Percentiles rank a stretch among this genome's conserved stretches.
These are phyloP conservation scores for Poeciliopsis turneri DNA, from an alignment of 2,797 vertebrate genomes.

Conservation along the genomic window DNA sequence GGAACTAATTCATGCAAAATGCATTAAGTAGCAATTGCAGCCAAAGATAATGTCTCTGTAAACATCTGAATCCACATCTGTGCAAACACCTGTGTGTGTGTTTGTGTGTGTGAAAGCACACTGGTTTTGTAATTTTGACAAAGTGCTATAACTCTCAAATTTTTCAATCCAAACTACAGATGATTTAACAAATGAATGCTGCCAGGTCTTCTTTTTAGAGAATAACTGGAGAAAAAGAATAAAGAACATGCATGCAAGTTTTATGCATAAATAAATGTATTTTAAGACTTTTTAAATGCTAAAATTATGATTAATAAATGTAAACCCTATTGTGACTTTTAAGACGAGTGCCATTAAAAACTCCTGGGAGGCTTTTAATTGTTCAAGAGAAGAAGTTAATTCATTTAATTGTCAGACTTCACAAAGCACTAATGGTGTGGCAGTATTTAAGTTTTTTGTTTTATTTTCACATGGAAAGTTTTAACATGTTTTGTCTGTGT, in stretches of 20 bases:
- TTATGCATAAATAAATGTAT: background rate
- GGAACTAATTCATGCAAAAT: too few species aligned
- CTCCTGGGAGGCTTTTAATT: background rate
- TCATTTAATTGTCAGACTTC: background rate
- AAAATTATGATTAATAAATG: background rate
- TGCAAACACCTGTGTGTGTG: too few species aligned
- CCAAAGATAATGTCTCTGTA: too few species aligned
- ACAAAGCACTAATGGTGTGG: background rate
- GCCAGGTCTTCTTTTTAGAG: background rate
- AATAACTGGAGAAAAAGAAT: background rate
- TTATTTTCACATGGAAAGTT: background rate
- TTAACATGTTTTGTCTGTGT: background rate
- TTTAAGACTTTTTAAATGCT: background rate
- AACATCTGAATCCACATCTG: too few species aligned
- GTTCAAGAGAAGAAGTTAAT: background rate
- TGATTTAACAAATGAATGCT: background rate
- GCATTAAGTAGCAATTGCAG: too few species aligned
- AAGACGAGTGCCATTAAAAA: background rate
- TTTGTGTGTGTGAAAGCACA: too few species aligned
- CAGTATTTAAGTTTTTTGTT: background rate
- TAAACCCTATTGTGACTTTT: background rate
- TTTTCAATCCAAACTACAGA: background rate
- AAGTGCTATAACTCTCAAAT: background rate
- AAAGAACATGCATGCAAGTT: background rate
- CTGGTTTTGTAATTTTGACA: background rate